Base-by-base conservation (phyloP, 2,113 vertebrate genomes). In the Narcine bancroftii region DNA sequence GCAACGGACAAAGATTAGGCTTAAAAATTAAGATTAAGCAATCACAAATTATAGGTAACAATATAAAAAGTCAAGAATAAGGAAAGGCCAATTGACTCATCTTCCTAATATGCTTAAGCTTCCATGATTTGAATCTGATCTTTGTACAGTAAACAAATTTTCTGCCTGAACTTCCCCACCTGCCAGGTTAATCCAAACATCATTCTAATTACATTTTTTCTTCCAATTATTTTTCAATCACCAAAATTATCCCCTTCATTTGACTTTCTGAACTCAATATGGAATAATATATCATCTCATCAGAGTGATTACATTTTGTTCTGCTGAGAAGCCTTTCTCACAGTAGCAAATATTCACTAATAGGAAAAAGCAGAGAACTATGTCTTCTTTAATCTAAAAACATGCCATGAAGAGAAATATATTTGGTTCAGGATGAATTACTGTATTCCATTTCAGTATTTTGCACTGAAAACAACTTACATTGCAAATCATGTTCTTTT, bases 141-240 rank as follows among this genome's bases (percentile, higher is more conserved):
- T 6, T 36, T 60, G 60, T 60, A 36, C n/a, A 87, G 29, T 15
- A 2, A 87, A 87, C 81, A 87, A 87, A 60, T 13, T 87, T 56
- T 87, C 81, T 87, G 81, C 53, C 56, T 19, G 29, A n/a, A 36
- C 17, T 60, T 36, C 33, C 53, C 5, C 53, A 87, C 33, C 81
- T 87, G 81, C 19, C 13, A 60, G 39, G 36, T 87, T 87, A n/a
- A 63, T 87, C 33, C 56, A 87, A 87, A 87, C 50, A n/a, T 56
- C 29, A n/a, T 11, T 19, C 50, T 19, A 36, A 85, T 36, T 60
- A 60, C 56, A 60, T n/a, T 36, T 36, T 36, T 29, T 81, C 19
- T 47, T 33, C 24, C 77, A 81, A 81, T 60, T 6, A 60, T 87
- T 36, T 15, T 15, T 50, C 11, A 83, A 13, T 47, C 2, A 79